phyloP scores from a whole-genome alignment of 2,888 invertebrate genomes.

The Perithous albicinctus region DNA sequence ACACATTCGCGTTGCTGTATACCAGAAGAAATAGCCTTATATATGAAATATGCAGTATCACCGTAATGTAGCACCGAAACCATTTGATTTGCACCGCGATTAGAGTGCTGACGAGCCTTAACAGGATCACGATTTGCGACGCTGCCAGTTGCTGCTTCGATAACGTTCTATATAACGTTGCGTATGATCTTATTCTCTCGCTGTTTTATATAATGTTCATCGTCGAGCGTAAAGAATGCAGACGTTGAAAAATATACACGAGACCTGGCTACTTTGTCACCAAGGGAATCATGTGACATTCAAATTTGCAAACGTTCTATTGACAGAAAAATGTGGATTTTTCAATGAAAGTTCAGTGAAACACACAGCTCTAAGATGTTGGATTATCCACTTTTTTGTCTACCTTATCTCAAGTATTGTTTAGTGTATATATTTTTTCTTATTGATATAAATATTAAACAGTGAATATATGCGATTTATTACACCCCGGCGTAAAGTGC shows the following conservation, averaged over 20 bases:
- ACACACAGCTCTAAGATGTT: too few species aligned
- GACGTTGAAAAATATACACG: not conserved
- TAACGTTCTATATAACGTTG: not conserved
- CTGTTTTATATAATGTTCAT: not conserved
- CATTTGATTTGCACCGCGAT: slow-evolving; percentile 38
- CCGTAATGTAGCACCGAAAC: slow-evolving; percentile 25
- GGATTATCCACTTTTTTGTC: too few species aligned
- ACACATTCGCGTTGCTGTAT: slow-evolving; percentile 2
- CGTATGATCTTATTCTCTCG: not conserved
- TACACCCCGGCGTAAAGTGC: too few species aligned
- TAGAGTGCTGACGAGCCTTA: slow-evolving; percentile 34
- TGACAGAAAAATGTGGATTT: not conserved
- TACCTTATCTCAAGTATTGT: too few species aligned
- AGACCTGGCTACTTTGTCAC: too few species aligned
- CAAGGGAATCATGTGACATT: too few species aligned
- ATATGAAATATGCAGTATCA: not conserved
- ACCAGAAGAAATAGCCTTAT: not conserved
- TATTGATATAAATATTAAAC: too few species aligned
- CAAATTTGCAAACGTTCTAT: too few species aligned
- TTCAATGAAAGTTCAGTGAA: too few species aligned
- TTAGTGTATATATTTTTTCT: too few species aligned
- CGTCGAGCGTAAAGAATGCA: not conserved
- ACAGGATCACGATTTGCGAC: slow-evolving; percentile 32
- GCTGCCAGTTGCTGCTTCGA: slow-evolving; percentile 12
- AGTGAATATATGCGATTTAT: too few species aligned